Evolutionary conservation across 2,797 vertebrate species (phyloP), one percentile per base, ranked within the genome.

Genomic region (Chaunax sp.): DNA sequence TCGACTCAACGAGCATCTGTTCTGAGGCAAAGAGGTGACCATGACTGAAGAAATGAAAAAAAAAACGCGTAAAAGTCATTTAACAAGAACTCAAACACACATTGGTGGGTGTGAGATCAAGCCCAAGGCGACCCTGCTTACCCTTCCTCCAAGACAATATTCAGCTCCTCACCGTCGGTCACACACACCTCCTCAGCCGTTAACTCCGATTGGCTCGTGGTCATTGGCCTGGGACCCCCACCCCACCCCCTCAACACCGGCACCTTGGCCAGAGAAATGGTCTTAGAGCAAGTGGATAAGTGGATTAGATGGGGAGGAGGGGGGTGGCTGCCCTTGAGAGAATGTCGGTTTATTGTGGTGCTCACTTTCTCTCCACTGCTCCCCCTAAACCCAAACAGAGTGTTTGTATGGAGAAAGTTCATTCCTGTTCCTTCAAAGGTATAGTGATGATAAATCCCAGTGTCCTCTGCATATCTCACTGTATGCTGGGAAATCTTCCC

Each of bases 291-390:
- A 23, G 20, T 58, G 51, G 59, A 51, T 53, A 30, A 45, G 52
- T 45, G 44, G 61, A 76, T 81, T 47, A 47, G 57, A 57, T 57
- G 12, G 18, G 26, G 6, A 37, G 18, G 10, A 12, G 22, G 11
- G 28, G 11, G 33, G 58, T 1, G 4, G n/a, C 18, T 40, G 62
- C 86, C 81, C 47, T 66, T 81, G 61, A 53, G 50, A 50, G 37
- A 60, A 41, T 52, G 49, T 40, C 56, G 9, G 1, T 80, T 61
- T 62, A 25, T 41, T 67, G 45, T 54, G 23, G 18, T 23, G n/a
- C 56, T 67, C 51, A n/a, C n/a, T n/a, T n/a, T n/a, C n/a, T n/a
- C n/a, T n/a, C n/a, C n/a, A n/a, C n/a, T n/a, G n/a, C n/a, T n/a
- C n/a, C n/a, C n/a, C n/a, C n/a, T n/a, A n/a, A n/a, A n/a, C n/a